Percentiles rank a stretch among this genome's conserved stretches.
phyloP scores from a whole-genome alignment of 2,113 vertebrate genomes.

The Colinus virginianus region DNA sequence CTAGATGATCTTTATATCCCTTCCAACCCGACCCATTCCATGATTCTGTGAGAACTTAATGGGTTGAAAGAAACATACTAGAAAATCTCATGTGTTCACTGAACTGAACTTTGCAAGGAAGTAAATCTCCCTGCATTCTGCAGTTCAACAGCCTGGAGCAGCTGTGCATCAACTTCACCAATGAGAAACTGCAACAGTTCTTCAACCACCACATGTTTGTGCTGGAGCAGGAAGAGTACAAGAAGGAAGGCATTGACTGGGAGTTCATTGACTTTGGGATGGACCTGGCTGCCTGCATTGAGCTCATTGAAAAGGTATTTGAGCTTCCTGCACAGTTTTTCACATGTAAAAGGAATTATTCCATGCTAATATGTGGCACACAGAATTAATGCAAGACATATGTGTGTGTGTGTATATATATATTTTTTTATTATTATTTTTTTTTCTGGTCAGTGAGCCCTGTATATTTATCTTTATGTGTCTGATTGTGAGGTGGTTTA shows the following conservation, averaged over 20 bases:
- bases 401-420: too few relatives aligned
- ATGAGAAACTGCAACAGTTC: conserved; percentile 76
- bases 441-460: background rate
- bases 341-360: background rate
- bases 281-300: conserved; percentile 75
- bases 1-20: background rate
- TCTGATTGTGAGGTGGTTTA: background rate
- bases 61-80: background rate
- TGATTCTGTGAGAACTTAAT: background rate
- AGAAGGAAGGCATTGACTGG: conserved; percentile 68
- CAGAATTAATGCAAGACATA: background rate
- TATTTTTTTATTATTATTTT: background rate
- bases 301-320: conserved; percentile 75
- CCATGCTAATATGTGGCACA: background rate
- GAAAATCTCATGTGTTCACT: background rate
- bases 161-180: conserved; percentile 77
- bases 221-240: conserved; percentile 69
- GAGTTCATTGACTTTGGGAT: conserved; percentile 76
- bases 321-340: background rate
- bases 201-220: conserved; percentile 74
- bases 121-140: background rate
- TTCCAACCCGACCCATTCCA: background rate
- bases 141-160: conserved; percentile 77
- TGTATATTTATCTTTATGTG: background rate
- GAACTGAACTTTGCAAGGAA: background rate